Base-by-base conservation (phyloP, 2,113 vertebrate species). In the Crotalus helleri region DNA sequence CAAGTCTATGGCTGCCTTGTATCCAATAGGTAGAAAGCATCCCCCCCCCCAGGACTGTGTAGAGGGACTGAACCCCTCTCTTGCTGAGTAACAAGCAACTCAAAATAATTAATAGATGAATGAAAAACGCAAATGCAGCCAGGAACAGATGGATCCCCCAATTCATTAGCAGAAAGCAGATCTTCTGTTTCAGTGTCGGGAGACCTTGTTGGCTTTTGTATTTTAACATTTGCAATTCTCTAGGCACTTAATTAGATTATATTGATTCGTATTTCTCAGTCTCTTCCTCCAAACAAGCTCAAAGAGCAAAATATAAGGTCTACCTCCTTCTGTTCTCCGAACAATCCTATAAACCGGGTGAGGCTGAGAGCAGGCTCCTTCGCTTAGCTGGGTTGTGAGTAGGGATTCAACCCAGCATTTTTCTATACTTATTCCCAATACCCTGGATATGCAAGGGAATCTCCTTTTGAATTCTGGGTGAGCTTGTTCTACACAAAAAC, bases 121-220 rank as follows among this genome's bases (percentile, higher is more conserved):
- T 0, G 0, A 91, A 89, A 95, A 91, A 92, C 93, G 89, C 94
- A 85, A 95, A 92, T 3, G 53, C 94, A 93, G 94, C 94, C 88
- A 93, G 89, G 93, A 95, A 93, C 97, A 97, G 96, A 97, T 97
- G 97, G 96, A 90, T 94, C 95, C 91, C 91, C 0, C 91, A 87
- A 90, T 95, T 97, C 95, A 95, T 96, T 96, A 96, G 95, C 93
- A 93, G 94, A 92, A 94, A 92, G 95, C 90, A 95, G 93, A 95
- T 92, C 92, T 95, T 95, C 94, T 93, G 95, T 81, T 90, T 93
- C 93, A 3, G 87, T 96, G 96, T 95, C 96, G 95, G 89, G 95
- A 94, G 94, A 91, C 94, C 91, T 90, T 88, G 74, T 95, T 55
- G 88, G 94, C 91, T 69, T 90, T 92, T 96, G 94, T 93, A 24